These are phyloP conservation scores for Steinernema carpocapsae DNA, from an alignment of 2,888 invertebrate species.

Conservation along the genomic window DNA sequence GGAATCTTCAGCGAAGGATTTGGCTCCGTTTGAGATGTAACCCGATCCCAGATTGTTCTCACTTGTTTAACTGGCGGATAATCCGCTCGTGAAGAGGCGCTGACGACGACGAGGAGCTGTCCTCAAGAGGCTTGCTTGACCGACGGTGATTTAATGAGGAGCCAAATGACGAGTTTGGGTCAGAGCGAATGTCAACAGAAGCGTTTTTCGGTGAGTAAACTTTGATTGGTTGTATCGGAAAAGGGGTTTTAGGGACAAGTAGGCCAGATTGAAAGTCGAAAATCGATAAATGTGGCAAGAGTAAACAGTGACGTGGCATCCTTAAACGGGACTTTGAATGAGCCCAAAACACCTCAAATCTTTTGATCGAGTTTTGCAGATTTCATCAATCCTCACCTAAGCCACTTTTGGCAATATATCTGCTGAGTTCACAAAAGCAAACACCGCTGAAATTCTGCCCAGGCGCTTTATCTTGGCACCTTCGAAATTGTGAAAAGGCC, in stretches of 20 bases:
- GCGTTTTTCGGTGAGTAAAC: constrained; percentile 8
- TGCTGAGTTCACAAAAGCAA: too few species aligned
- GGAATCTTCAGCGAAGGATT: background rate
- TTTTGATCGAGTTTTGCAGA: too few species aligned
- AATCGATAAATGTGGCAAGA: too few species aligned
- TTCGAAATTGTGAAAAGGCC: background rate
- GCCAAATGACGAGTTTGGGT: constrained; percentile 18
- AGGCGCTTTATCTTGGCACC: background rate
- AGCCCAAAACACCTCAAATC: too few species aligned
- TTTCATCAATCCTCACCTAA: too few species aligned
- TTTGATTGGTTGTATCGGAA: background rate
- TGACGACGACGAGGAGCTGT: constrained; percentile 12
- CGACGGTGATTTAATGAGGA: constrained; percentile 26
- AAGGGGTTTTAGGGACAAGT: background rate
- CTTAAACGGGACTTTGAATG: too few species aligned
- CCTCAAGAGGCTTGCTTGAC: constrained; percentile 23
- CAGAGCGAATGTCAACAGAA: background rate
- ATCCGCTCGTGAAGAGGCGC: constrained; percentile 27
- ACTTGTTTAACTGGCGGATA: constrained; percentile 32
- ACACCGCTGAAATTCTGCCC: background rate
- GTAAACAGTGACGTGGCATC: too few species aligned
- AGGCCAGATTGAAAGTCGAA: too few species aligned
- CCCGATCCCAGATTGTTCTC: constrained; percentile 26
- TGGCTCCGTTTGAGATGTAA: background rate
- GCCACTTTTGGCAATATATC: too few species aligned